A percentile compares a stretch with the other conserved stretches of the same genome.
These are phyloP conservation scores for Lasioglossum oenotherae DNA, from an alignment of 2,888 invertebrate species.

Conservation along the genomic window DNA sequence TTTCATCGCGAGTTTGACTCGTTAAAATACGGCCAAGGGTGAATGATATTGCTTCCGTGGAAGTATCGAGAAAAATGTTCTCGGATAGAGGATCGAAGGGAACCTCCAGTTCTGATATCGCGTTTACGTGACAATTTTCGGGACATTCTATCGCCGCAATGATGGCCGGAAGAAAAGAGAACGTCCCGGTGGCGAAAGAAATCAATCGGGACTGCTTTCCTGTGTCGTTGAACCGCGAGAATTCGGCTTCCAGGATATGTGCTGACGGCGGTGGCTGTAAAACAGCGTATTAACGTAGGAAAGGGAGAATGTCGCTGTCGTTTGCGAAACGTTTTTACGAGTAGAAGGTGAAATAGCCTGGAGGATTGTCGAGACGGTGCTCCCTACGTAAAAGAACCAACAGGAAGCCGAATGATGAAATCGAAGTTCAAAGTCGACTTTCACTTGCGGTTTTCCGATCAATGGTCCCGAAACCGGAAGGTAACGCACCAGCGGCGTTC, in stretches of 20 bases:
- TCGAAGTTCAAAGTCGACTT: constrained; percentile 28
- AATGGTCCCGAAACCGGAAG: constrained; percentile 5
- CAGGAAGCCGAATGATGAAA: background rate
- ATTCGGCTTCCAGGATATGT: constrained; percentile 23
- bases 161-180: constrained; percentile 26
- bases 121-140: constrained; percentile 30
- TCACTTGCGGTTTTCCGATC: constrained; percentile 24
- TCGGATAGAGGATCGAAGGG: background rate
- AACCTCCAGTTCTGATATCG: background rate
- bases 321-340: background rate
- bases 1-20: too few relatives aligned
- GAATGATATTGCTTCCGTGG: background rate
- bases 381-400: background rate
- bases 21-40: too few relatives aligned
- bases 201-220: constrained; percentile 34
- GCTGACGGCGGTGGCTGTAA: background rate
- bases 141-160: background rate
- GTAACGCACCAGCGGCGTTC: background rate
- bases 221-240: constrained; percentile 37
- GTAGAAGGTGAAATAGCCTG: background rate
- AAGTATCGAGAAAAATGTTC: background rate
- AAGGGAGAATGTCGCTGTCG: constrained; percentile 7
- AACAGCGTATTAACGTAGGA: background rate
- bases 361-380: background rate
- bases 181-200: constrained; percentile 35